A percentile compares a stretch with the other conserved stretches of the same genome.
Evolutionary conservation across 64 coral and sea anemone species (phyloP).

Genomic region (Actinia tenebrosa): DNA sequence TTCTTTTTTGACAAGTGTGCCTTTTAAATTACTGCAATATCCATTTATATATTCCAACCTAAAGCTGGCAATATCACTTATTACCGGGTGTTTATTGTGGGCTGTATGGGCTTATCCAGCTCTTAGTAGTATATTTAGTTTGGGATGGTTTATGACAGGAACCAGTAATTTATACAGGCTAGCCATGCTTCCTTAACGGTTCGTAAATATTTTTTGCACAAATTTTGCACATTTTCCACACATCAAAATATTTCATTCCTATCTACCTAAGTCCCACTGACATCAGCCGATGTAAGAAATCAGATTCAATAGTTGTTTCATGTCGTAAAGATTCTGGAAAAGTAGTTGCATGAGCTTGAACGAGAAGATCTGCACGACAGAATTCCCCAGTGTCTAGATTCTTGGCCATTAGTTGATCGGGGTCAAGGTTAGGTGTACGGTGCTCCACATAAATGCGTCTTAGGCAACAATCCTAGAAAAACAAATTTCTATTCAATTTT

Average conservation of each 20-base stretch:
- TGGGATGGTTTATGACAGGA: no score
- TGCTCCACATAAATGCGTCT: conserved; percentile 72
- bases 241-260: background rate
- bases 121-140: no score
- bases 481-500: background rate
- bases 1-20: no score
- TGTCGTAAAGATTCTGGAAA: background rate
- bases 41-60: no score
- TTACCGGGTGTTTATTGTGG: no score
- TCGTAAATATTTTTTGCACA: no score
- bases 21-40: no score
- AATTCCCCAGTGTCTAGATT: conserved; percentile 89
- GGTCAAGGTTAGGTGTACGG: conserved; percentile 67
- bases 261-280: conserved; percentile 7
- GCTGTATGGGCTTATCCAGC: no score
- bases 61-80: no score
- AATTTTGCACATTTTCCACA: no score
- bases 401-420: conserved; percentile 77
- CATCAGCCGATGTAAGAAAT: conserved; percentile 3
- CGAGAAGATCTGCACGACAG: conserved; percentile 75
- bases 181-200: no score
- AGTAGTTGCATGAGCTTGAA: conserved; percentile 24
- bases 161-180: no score
- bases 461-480: conserved; percentile 69
- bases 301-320: conserved; percentile 10